phyloP scores from a whole-genome alignment of 2,797 vertebrate species.

The Bradypus variegatus region DNA sequence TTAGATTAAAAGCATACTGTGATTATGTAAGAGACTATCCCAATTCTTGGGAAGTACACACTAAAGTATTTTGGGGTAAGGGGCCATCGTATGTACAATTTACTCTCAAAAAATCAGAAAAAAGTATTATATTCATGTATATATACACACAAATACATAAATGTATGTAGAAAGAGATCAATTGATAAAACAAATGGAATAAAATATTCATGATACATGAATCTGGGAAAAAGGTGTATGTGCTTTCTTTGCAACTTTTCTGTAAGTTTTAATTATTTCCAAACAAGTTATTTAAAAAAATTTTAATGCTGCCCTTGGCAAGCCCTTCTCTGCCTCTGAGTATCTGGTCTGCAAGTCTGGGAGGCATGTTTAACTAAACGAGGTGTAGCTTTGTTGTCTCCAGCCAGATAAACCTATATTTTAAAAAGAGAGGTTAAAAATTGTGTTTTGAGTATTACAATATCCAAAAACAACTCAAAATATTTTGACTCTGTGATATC shows the following conservation, averaged over 20 bases:
- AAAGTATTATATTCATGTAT: background rate
- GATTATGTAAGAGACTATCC: background rate
- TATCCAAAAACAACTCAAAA: background rate
- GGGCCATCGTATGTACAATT: background rate
- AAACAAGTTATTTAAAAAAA: background rate
- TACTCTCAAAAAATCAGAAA: background rate
- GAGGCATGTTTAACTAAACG: background rate
- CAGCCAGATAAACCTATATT: background rate
- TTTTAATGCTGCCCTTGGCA: background rate
- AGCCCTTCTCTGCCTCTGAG: background rate
- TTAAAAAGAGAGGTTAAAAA: background rate
- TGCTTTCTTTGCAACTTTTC: background rate
- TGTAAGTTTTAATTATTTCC: constrained; percentile 28
- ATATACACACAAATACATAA: background rate
- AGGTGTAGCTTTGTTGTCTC: background rate
- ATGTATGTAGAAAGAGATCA: background rate
- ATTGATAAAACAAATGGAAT: background rate
- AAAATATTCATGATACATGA: background rate
- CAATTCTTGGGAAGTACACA: background rate
- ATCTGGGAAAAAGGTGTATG: background rate
- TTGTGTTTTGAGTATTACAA: background rate
- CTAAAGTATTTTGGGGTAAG: background rate
- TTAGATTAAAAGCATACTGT: background rate
- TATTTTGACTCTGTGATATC: background rate
- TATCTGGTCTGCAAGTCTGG: background rate